phyloP scores from a whole-genome alignment of 2,113 vertebrate species.

The Coryphaenoides rupestris region DNA sequence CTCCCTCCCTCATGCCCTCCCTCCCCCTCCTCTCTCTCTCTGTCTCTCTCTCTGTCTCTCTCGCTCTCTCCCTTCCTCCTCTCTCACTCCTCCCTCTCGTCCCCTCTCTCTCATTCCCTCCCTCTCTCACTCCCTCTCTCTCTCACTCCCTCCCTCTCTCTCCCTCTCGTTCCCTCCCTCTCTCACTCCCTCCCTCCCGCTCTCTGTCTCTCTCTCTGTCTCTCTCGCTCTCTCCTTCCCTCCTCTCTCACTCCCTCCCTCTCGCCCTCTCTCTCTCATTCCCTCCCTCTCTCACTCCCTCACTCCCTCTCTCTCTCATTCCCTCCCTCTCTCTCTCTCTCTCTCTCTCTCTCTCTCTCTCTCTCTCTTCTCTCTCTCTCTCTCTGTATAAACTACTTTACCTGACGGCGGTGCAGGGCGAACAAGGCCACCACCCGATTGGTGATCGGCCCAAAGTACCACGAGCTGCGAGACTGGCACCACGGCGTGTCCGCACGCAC shows the following conservation, averaged over 20 bases:
- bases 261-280: constrained; percentile 6
- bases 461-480: constrained; percentile 97
- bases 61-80: constrained; percentile 18
- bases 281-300: constrained; percentile 5
- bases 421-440: constrained; percentile 81
- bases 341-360: constrained; percentile 13
- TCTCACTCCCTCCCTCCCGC: constrained; percentile 13
- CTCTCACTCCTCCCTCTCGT: constrained; percentile 12
- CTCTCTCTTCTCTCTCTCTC: constrained; percentile 28
- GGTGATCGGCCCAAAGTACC: constrained; percentile 92
- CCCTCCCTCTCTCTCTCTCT: constrained; percentile 6
- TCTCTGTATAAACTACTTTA: too few species aligned
- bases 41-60: too few species aligned
- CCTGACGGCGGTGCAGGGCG: constrained; percentile 74
- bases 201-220: constrained; percentile 15
- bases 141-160: constrained; percentile 9
- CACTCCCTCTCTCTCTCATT: constrained; percentile 5
- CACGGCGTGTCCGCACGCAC: constrained; percentile 96
- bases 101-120: constrained; percentile 20
- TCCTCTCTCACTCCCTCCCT: constrained; percentile 1
- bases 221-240: constrained; percentile 7
- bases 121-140: constrained; percentile 18
- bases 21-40: too few species aligned
- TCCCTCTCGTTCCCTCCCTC: background rate
- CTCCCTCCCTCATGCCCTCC: background rate